Evolutionary conservation across 2,888 invertebrate species (phyloP).

Genomic region (Agonum fuliginosum): DNA sequence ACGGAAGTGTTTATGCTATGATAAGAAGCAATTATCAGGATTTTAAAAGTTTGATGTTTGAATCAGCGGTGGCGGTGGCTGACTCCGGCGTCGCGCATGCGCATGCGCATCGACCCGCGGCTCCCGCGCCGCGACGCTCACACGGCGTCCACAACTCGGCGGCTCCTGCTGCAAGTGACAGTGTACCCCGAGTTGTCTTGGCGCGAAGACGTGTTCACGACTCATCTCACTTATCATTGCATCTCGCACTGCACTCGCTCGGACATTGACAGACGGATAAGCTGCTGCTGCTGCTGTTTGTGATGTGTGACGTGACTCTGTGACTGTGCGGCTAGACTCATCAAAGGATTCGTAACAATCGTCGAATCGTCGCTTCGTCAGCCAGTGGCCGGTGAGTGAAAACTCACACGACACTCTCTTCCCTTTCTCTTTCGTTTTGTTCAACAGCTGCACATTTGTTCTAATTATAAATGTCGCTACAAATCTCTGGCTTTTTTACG

Average conservation of each 20-base stretch:
- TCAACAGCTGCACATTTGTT: conserved; percentile 18
- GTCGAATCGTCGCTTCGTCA: conserved; percentile 2
- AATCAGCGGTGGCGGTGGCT: conserved; percentile 3
- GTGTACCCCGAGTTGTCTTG: conserved; percentile 46
- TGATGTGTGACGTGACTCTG: conserved; percentile 17
- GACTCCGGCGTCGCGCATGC: conserved; percentile 32
- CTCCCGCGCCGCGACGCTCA: conserved; percentile 50
- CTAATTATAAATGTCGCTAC: conserved; percentile 44
- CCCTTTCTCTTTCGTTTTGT: conserved; percentile 9
- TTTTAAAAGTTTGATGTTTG: no score
- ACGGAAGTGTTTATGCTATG: no score
- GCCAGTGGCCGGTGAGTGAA: conserved; percentile 48
- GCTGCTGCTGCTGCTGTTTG: not conserved
- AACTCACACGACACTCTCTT: conserved; percentile 9
- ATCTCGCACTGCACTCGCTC: not conserved
- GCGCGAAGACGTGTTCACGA: conserved; percentile 38
- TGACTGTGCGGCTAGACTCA: conserved; percentile 9
- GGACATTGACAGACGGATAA: not conserved
- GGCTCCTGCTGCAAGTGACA: conserved; percentile 31
- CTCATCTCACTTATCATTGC: not conserved
- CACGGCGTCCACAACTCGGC: conserved; percentile 3
- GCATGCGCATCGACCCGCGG: conserved; percentile 49
- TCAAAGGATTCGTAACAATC: conserved; percentile 31
- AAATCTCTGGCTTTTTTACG: not conserved
- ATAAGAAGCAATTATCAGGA: no score